These are phyloP conservation scores for Cetoscarus ocellatus DNA, from an alignment of 2,797 vertebrate genomes.

Conservation along the genomic window DNA sequence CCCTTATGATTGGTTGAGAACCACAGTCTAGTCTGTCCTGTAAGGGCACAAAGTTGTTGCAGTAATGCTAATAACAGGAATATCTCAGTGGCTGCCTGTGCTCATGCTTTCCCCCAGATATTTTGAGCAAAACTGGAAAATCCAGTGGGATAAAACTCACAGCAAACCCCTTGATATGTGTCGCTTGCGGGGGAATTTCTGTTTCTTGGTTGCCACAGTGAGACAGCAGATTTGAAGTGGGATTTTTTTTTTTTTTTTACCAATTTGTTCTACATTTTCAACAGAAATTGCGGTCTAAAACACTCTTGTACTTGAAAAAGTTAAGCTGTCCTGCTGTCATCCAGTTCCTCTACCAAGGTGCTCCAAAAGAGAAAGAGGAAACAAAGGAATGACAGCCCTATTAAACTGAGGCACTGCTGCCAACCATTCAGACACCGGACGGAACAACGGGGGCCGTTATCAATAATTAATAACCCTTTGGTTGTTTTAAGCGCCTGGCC, in stretches of 20 bases:
- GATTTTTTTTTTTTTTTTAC: conserved; percentile 13
- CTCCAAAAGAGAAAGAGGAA: conserved; percentile 5
- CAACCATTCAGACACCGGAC: conserved; percentile 70
- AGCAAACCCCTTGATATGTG: conserved; percentile 5
- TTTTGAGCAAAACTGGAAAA: background rate
- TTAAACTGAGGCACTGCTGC: conserved; percentile 58
- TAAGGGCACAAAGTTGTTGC: too few species aligned
- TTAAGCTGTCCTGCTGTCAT: conserved; percentile 46
- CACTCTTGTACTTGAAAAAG: conserved; percentile 12
- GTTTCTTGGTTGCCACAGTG: background rate
- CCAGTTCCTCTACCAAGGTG: conserved; percentile 26
- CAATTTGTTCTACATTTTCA: conserved; percentile 32
- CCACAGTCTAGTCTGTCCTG: too few species aligned
- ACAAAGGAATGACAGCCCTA: conserved; percentile 53
- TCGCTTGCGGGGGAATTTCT: conserved; percentile 14
- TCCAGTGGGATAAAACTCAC: conserved; percentile 13
- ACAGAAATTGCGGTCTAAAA: background rate
- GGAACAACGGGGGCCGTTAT: conserved; percentile 69
- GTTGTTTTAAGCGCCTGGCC: conserved; percentile 74
- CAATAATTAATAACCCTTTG: conserved; percentile 79
- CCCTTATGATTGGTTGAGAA: too few species aligned
- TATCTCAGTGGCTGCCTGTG: too few species aligned
- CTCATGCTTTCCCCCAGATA: background rate
- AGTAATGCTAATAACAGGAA: too few species aligned
- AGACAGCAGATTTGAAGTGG: conserved; percentile 13